Conservation (phyloP, 2,797 vertebrate genomes). For the Gymnocypris eckloni region DNA sequence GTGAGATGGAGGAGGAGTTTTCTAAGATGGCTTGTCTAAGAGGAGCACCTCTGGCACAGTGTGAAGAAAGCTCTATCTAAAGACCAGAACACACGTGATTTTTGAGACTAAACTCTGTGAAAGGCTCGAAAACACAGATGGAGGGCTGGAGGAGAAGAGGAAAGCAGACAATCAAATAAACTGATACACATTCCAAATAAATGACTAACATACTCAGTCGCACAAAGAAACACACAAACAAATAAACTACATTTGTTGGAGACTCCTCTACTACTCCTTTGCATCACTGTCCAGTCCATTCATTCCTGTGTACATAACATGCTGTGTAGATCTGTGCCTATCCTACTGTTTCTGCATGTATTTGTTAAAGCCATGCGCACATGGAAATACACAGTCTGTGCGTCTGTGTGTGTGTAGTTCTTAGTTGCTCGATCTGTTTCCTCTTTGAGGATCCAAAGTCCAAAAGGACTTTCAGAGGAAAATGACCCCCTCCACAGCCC, state of each 20-base stretch:
- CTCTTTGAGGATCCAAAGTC: not conserved
- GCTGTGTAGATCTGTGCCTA: conserved; percentile 19
- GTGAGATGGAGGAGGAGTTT: conserved; percentile 76
- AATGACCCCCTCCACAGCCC: not conserved
- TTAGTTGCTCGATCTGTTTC: not conserved
- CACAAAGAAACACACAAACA: conserved; percentile 11
- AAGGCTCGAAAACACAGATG: conserved; percentile 46
- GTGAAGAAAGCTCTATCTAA: conserved; percentile 90
- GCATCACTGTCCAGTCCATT: not conserved
- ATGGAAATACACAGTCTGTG: conserved; percentile 21
- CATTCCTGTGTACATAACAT: conserved; percentile 12
- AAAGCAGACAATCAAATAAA: conserved; percentile 45
- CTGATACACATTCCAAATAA: conserved; percentile 47
- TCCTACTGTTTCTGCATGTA: conserved; percentile 33
- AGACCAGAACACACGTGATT: not conserved
- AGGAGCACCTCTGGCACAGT: conserved; percentile 82
- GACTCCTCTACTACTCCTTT: conserved; percentile 18
- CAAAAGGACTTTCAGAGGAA: not conserved
- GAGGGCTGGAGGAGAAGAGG: conserved; percentile 30
- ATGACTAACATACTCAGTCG: not conserved
- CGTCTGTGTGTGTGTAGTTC: conserved; percentile 25
- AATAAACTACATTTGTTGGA: conserved; percentile 2
- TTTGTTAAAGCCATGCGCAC: conserved; percentile 1
- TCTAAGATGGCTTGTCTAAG: conserved; percentile 74
- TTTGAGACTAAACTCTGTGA: conserved; percentile 30